Conservation (phyloP, 2,113 vertebrate genomes). For the Protobothrops flavoviridis region DNA sequence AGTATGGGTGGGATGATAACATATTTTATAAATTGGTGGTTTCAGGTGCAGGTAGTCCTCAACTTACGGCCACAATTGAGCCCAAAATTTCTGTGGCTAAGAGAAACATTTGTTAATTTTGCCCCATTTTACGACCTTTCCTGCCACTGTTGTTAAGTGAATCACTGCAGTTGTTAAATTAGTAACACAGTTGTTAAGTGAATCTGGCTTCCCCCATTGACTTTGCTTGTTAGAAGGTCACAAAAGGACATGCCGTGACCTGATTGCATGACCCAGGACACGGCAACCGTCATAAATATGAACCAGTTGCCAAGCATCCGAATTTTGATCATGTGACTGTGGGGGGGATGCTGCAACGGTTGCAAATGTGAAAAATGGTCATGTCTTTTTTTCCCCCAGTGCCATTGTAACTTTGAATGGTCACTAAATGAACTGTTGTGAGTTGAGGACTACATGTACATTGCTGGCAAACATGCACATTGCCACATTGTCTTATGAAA, state of each 20-base stretch:
- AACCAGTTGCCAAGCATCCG: not conserved
- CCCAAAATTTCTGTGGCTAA: not conserved
- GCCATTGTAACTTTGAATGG: not conserved
- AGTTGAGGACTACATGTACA: not conserved
- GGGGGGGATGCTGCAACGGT: not conserved
- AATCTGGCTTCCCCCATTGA: not conserved
- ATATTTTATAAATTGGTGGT: not conserved
- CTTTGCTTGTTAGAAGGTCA: not conserved
- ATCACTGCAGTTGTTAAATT: not conserved
- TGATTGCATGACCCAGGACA: not conserved
- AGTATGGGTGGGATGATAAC: slow-evolving; percentile 1
- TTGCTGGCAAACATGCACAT: not conserved
- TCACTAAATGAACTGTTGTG: not conserved
- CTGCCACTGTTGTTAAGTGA: not conserved
- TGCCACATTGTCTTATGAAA: not conserved
- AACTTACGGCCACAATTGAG: not conserved
- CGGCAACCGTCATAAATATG: not conserved
- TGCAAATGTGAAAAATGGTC: not conserved
- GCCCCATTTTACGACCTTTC: not conserved
- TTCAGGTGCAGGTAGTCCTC: not conserved
- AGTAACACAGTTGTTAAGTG: not conserved
- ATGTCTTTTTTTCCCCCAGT: not conserved
- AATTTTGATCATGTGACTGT: not conserved
- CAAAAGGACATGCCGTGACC: not conserved
- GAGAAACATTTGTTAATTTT: not conserved